Percentiles rank a stretch among this genome's conserved stretches.
Evolutionary conservation across 2,113 vertebrate species (phyloP).

Genomic region (Callorhinus ursinus): DNA sequence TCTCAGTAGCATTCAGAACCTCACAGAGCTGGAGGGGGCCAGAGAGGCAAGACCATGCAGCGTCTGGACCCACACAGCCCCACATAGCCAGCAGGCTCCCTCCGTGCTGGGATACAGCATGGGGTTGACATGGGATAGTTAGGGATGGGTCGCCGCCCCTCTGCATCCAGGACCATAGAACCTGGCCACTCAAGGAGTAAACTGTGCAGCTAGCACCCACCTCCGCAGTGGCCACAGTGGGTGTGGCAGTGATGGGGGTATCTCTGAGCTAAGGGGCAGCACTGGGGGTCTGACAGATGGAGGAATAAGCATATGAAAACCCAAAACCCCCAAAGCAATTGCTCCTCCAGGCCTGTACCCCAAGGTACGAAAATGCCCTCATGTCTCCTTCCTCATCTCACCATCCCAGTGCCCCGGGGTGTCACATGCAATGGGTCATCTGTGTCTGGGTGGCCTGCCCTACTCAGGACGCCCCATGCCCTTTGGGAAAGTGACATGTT

Average conservation of each 20-base stretch:
- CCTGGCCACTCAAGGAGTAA: neutral
- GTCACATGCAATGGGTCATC: accelerated
- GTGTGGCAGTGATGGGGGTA: neutral
- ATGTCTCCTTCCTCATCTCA: neutral
- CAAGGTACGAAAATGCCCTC: neutral
- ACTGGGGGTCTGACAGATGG: neutral
- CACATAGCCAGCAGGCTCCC: accelerated
- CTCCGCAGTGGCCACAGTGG: neutral
- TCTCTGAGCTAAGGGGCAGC: neutral
- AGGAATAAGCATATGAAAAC: neutral
- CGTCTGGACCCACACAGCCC: accelerated
- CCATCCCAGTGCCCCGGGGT: neutral
- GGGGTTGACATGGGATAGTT: accelerated
- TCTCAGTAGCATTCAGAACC: slow-evolving; percentile 93
- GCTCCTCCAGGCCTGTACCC: neutral
- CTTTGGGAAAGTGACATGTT: neutral
- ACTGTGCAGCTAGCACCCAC: neutral
- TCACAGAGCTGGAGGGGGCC: slow-evolving; percentile 88
- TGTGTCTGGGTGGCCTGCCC: neutral
- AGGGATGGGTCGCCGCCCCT: neutral
- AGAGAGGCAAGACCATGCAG: neutral
- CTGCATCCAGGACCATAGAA: neutral
- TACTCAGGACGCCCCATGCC: neutral
- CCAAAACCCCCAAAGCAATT: neutral
- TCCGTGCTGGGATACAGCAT: accelerated